Conservation (phyloP, 64 coral and sea anemone species). For the Orbicella faveolata region DNA sequence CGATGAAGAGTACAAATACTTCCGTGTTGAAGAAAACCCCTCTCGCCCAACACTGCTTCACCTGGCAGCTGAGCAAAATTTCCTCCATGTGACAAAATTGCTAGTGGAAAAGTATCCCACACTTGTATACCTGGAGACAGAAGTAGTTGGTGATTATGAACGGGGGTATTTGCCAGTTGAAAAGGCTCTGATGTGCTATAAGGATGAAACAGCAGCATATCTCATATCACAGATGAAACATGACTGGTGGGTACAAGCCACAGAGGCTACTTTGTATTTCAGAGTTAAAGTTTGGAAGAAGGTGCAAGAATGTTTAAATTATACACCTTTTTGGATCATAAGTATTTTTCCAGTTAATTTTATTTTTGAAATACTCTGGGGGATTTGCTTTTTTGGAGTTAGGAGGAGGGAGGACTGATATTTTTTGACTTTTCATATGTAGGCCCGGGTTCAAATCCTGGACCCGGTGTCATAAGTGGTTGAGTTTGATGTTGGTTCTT, state of each 20-base stretch:
- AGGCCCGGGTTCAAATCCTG: too few relatives aligned
- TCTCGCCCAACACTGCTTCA: constrained; percentile 66
- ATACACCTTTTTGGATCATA: too few relatives aligned
- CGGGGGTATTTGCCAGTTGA: constrained; percentile 67
- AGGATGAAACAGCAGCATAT: constrained; percentile 80
- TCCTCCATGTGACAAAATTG: constrained; percentile 64
- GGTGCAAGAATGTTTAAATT: too few relatives aligned
- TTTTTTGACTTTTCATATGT: too few relatives aligned
- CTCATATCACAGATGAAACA: constrained; percentile 74
- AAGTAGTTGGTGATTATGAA: constrained; percentile 27
- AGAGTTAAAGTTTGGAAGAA: background rate
- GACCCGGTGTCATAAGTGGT: too few relatives aligned
- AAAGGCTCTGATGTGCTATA: constrained; percentile 46
- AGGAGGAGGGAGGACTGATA: too few relatives aligned
- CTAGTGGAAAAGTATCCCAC: constrained; percentile 62
- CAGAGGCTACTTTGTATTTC: background rate
- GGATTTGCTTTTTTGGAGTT: too few relatives aligned
- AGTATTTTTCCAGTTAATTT: background rate
- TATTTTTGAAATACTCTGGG: too few relatives aligned
- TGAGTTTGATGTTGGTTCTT: too few relatives aligned
- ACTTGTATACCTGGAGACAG: constrained; percentile 59
- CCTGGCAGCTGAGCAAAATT: constrained; percentile 57
- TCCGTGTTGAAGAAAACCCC: constrained; percentile 65
- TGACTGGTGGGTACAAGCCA: constrained; percentile 40
- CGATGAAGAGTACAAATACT: constrained; percentile 56